These are phyloP conservation scores for Hydrocynus forskahlii DNA, from an alignment of 2,797 vertebrate genomes.

Conservation along the genomic window DNA sequence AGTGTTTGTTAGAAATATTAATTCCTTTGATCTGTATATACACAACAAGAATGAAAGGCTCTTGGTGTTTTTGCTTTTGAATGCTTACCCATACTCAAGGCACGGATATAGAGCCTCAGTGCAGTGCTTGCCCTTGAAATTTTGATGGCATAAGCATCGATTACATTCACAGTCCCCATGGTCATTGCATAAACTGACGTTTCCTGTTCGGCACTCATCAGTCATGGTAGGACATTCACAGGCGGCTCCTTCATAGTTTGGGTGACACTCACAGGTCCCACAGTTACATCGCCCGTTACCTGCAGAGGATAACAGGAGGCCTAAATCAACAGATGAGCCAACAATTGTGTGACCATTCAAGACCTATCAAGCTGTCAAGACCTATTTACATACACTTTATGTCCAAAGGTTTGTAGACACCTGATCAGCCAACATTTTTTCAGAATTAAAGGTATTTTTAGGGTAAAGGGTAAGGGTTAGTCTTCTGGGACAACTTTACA, in stretches of 20 bases:
- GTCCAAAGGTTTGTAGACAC: too few relatives aligned
- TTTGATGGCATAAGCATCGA: not conserved
- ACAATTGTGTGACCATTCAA: too few relatives aligned
- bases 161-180: conserved; percentile 2
- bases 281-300: conserved; percentile 23
- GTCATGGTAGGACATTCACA: not conserved
- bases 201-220: not conserved
- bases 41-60: not conserved
- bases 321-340: not conserved
- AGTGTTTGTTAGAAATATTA: too few relatives aligned
- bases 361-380: too few relatives aligned
- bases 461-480: too few relatives aligned
- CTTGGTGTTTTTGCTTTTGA: not conserved
- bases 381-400: too few relatives aligned
- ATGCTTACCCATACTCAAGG: not conserved
- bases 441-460: too few relatives aligned
- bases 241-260: not conserved
- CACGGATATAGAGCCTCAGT: not conserved
- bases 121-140: not conserved
- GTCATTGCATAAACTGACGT: not conserved
- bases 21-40: not conserved
- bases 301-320: not conserved
- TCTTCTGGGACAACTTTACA: too few relatives aligned
- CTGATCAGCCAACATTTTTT: too few relatives aligned
- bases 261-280: conserved; percentile 32